A percentile compares a stretch with the other conserved stretches of the same genome.
These are phyloP conservation scores for Homalodisca vitripennis DNA, from an alignment of 1,140 invertebrate species.

Conservation along the genomic window DNA sequence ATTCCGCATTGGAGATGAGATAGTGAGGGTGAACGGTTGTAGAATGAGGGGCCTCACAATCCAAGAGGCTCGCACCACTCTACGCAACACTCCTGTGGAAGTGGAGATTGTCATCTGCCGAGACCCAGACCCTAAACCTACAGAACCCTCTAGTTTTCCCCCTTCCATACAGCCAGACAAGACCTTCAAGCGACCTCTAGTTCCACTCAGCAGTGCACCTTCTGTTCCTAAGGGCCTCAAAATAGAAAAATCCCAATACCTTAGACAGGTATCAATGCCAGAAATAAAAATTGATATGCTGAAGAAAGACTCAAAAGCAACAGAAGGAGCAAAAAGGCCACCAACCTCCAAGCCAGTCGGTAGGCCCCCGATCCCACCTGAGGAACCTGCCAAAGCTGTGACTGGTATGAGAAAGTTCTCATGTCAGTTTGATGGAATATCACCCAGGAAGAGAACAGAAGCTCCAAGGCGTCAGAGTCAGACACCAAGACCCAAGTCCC, in stretches of 20 bases:
- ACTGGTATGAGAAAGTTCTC: constrained; percentile 47
- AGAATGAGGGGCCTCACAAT: constrained; percentile 60
- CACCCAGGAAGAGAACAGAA: constrained; percentile 24
- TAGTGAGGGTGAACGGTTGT: constrained; percentile 65
- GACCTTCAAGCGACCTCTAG: constrained; percentile 13
- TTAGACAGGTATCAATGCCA: constrained; percentile 39
- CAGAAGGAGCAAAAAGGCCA: neutral
- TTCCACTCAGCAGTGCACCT: neutral
- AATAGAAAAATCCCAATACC: constrained; percentile 28
- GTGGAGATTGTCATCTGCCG: constrained; percentile 58
- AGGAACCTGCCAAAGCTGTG: constrained; percentile 34
- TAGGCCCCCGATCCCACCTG: constrained; percentile 31
- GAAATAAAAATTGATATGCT: constrained; percentile 37
- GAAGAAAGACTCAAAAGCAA: constrained; percentile 1
- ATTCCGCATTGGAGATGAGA: constrained; percentile 61
- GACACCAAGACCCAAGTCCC: constrained; percentile 56
- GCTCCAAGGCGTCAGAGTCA: constrained; percentile 27
- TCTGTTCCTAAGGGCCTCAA: neutral
- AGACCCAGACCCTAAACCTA: constrained; percentile 8
- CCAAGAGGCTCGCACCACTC: constrained; percentile 57
- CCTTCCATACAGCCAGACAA: neutral
- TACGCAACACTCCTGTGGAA: constrained; percentile 53
- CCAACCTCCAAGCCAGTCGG: neutral
- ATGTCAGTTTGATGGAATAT: constrained; percentile 38
- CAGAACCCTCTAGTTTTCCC: neutral